These are phyloP conservation scores for Polydrusus tereticollis DNA, from an alignment of 2,888 invertebrate species.

Conservation along the genomic window DNA sequence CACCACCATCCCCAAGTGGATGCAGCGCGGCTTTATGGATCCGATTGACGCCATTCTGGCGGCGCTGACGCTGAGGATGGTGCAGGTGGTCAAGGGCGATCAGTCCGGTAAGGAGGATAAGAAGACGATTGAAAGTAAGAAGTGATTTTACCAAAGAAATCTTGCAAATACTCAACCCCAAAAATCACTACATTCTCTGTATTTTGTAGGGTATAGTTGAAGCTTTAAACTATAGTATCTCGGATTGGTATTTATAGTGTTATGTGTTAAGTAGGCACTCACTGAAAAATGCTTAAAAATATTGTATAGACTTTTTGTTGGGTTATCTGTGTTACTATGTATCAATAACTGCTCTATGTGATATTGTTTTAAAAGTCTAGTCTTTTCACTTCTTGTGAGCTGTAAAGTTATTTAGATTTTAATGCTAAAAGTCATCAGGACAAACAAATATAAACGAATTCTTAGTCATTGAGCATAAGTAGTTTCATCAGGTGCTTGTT, in stretches of 20 bases:
- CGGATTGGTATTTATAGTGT: too few species aligned
- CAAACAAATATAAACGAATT: too few species aligned
- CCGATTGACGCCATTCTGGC: constrained; percentile 94
- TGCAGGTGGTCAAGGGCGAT: constrained; percentile 67
- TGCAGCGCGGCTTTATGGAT: constrained; percentile 98
- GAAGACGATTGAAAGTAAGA: constrained; percentile 54
- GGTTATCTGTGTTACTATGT: background rate
- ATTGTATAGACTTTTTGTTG: too few species aligned
- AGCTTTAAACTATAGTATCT: constrained; percentile 10
- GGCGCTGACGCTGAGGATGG: constrained; percentile 80
- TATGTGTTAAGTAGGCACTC: too few species aligned
- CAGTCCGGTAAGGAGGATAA: constrained; percentile 57
- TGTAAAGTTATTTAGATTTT: too few species aligned
- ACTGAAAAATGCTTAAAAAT: too few species aligned
- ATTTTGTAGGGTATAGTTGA: constrained; percentile 3
- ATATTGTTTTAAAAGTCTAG: constrained; percentile 13
- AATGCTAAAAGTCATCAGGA: too few species aligned
- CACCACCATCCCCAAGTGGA: constrained; percentile 99
- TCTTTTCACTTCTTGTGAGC: constrained; percentile 1
- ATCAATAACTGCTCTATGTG: background rate
- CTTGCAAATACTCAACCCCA: background rate
- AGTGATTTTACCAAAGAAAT: constrained; percentile 20
- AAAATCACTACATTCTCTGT: too few species aligned
- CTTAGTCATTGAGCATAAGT: background rate
- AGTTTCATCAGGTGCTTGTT: background rate